Evolutionary conservation across 1,140 invertebrate species (phyloP), one percentile per base, ranked within the genome.

Genomic region (Zaprionus davidi): DNA sequence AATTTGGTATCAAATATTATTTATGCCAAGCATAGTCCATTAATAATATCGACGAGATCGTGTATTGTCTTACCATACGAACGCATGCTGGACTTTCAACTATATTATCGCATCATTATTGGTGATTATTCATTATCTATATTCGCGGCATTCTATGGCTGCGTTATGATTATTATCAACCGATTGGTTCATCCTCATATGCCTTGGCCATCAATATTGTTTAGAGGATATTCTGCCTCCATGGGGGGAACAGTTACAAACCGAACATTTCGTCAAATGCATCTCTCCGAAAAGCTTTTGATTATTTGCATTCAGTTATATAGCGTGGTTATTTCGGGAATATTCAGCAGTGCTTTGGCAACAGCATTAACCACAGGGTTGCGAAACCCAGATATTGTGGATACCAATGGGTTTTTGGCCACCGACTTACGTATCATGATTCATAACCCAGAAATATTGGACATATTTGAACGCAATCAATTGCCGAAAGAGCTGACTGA

Each of bases 11-110:
- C 22, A 7, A 38, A 63, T 5, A 15, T 1, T 5, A 31, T 7
- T 41, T 7, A 49, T 7, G 13, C 13, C 2, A 2, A 5, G 1
- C 11, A 22, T 3, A 49, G n/a, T 36, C 36, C 71, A 0, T 5
- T 38, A 6, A 5, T 57, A 15, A n/a, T 11, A 13, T 6, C 28
- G 12, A 38, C 71, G 15, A 60, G 20, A 44, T 56, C 12, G 15
- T 69, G 71, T 20, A 5, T 74, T 13, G 41, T 69, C 1, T 7
- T 74, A 51, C 71, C 65, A 6, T 1, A 36, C 9, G 7, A 60
- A 36, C 28, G 59, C 28, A 12, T 6, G 0, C 0, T 59, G 20
- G 0, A 17, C 9, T 1, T 31, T n/a, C 1, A 11, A 24, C 15
- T 5, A 4, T 49, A 20, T 49, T 4, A 26, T 44, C 15, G 6